Evolutionary conservation across 2,888 invertebrate species (phyloP).

Genomic region (Ferrisia virgata): DNA sequence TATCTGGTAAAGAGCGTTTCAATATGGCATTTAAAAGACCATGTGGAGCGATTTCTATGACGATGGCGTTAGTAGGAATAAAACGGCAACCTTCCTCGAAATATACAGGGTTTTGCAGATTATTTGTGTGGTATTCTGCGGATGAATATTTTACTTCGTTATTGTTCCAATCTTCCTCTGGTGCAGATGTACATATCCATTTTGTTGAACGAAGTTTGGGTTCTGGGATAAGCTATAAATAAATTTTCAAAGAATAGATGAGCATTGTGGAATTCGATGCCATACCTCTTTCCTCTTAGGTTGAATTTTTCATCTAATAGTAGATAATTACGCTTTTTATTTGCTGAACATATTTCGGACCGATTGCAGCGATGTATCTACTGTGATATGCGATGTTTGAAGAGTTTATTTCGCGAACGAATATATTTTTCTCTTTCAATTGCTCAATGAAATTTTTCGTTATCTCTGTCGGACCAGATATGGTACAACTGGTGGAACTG

Average conservation of each 20-base stretch:
- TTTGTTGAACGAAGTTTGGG: conserved; percentile 58
- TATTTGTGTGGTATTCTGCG: conserved; percentile 71
- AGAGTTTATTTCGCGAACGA: conserved; percentile 78
- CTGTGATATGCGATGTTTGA: conserved; percentile 89
- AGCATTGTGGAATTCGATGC: conserved; percentile 65
- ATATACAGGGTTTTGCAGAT: conserved; percentile 64
- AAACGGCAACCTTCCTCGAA: conserved; percentile 63
- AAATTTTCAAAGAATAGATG: conserved; percentile 59
- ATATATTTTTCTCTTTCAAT: conserved; percentile 66
- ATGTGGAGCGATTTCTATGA: conserved; percentile 69
- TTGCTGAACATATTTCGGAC: conserved; percentile 64
- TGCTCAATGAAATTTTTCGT: conserved; percentile 65
- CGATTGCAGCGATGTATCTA: conserved; percentile 61
- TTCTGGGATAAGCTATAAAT: conserved; percentile 61
- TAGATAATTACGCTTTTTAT: no score
- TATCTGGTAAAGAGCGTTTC: conserved; percentile 59
- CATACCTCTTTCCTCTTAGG: conserved; percentile 61
- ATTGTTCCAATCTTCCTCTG: conserved; percentile 63
- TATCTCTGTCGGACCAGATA: conserved; percentile 76
- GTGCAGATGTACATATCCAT: conserved; percentile 73
- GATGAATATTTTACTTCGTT: conserved; percentile 67
- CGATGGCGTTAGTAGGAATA: conserved; percentile 64
- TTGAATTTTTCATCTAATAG: no score
- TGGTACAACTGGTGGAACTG: conserved; percentile 74
- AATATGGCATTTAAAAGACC: conserved; percentile 66